Evolutionary conservation across 2,888 invertebrate species (phyloP).

Genomic region (Thymelicus sylvestris): DNA sequence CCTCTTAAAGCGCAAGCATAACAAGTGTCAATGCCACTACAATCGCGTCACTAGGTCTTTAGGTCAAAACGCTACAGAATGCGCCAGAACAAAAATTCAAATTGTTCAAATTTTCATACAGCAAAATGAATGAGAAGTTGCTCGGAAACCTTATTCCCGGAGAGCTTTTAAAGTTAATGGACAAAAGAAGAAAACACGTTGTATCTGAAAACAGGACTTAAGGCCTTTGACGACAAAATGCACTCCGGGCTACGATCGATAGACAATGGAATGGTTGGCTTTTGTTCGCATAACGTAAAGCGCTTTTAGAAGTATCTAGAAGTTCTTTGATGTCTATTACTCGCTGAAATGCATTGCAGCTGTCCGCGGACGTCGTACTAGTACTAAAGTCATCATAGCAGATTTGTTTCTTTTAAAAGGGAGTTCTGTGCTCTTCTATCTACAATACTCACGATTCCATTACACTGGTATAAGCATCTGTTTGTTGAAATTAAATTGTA

Average conservation of each 20-base stretch:
- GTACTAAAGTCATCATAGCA: slow-evolving; percentile 14
- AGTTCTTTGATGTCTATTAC: slow-evolving; percentile 68
- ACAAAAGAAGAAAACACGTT: slow-evolving; percentile 38
- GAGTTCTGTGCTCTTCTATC: slow-evolving; percentile 56
- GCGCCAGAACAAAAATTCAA: slow-evolving; percentile 19
- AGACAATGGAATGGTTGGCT: slow-evolving; percentile 78
- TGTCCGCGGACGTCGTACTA: slow-evolving; percentile 6
- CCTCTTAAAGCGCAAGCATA: background rate
- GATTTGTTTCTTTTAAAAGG: slow-evolving; percentile 31
- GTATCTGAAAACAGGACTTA: slow-evolving; percentile 51
- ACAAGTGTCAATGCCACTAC: slow-evolving; percentile 10
- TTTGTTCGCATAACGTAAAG: slow-evolving; percentile 77
- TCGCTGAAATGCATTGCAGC: slow-evolving; percentile 59
- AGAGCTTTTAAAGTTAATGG: slow-evolving; percentile 32
- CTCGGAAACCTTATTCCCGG: slow-evolving; percentile 17
- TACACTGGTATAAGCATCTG: background rate
- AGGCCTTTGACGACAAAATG: slow-evolving; percentile 77
- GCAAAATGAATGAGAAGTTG: slow-evolving; percentile 28
- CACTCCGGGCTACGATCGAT: slow-evolving; percentile 74
- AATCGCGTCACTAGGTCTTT: slow-evolving; percentile 7
- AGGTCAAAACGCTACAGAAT: slow-evolving; percentile 19
- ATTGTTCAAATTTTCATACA: slow-evolving; percentile 23
- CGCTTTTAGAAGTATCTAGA: slow-evolving; percentile 57
- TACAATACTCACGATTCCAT: slow-evolving; percentile 16
- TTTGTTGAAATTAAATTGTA: background rate